Base-by-base conservation (phyloP, 2,113 vertebrate species). In the Perccottus glenii region DNA sequence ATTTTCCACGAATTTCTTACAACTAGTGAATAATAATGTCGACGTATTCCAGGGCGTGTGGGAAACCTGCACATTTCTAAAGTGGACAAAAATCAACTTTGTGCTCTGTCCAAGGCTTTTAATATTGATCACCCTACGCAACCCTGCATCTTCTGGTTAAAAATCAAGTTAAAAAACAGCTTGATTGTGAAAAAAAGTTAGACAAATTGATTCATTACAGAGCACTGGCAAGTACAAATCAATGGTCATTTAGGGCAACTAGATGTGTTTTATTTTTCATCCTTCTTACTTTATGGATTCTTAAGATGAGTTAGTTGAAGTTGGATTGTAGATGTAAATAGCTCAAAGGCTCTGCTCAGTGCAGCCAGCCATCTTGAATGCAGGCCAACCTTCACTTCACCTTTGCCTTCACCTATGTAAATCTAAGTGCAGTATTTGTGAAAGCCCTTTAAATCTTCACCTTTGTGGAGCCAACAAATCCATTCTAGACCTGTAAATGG, bases 381-480 rank as follows among this genome's bases (percentile, higher is more conserved):
- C 33, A 7, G 12, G 38, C 38, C 38, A 40, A 40, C 38, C 5
- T 40, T 40, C 38, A 12, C 40, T n/a, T 38, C 15, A 45, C 50
- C 64, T 70, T 56, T 56, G 36, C 10, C 11, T 38, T 11, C 4
- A 40, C 19, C 53, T 60, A 64, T 49, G 48, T 50, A 62, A 51
- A 53, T 14, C 7, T 3, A 66, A 75, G 51, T 69, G 33, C 57
- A 68, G 32, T 6, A 14, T 48, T 59, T 16, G 27, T 50, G 14
- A 27, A 59, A 63, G 8, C 40, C 60, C 32, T 48, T 85, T 81
- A 60, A 14, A 74, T 70, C 61, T 45, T 48, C 43, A 67, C 67
- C 60, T 73, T 74, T 81, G 64, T 56, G 48, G 52, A 8, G 64
- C 43, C 57, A 38, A 71, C 55, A 81, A 77, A 80, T 56, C 43